Conservation (phyloP, 2,888 invertebrate species). For the Cynaeus angustus region DNA sequence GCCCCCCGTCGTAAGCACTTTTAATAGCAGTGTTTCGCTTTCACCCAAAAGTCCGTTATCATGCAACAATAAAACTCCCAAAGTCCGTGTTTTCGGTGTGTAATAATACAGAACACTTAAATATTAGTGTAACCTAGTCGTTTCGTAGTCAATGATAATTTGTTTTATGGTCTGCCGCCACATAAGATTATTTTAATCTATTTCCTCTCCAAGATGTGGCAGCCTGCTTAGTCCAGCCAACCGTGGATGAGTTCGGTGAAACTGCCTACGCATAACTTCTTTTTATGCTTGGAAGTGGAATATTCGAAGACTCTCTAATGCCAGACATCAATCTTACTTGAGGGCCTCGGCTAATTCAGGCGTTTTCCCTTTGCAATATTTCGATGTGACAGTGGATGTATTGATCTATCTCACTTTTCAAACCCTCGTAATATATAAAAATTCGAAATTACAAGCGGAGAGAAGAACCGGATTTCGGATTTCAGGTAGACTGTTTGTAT, state of each 20-base stretch:
- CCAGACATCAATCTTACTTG: conserved; percentile 44
- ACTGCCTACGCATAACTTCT: conserved; percentile 52
- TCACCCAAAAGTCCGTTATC: not conserved
- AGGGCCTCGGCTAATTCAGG: conserved; percentile 23
- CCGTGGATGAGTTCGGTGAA: conserved; percentile 51
- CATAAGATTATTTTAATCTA: conserved; percentile 66
- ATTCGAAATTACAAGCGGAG: too few species aligned
- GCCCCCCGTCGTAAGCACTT: too few species aligned
- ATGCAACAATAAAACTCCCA: not conserved
- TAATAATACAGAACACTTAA: conserved; percentile 51
- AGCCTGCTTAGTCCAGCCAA: conserved; percentile 51
- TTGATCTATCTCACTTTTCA: not conserved
- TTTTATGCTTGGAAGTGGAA: conserved; percentile 47
- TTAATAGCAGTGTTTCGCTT: not conserved
- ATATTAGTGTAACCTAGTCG: conserved; percentile 55
- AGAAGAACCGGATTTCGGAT: not conserved
- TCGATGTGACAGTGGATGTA: conserved; percentile 25
- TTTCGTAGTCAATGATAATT: conserved; percentile 63
- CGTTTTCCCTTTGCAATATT: conserved; percentile 27
- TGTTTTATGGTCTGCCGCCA: conserved; percentile 66
- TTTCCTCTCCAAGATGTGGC: conserved; percentile 61
- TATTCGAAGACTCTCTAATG: conserved; percentile 42
- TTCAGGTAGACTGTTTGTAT: not conserved
- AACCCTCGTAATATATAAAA: too few species aligned
- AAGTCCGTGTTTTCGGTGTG: conserved; percentile 40